Conservation (phyloP, 1,140 invertebrate species). For the Drosophila hydei region DNA sequence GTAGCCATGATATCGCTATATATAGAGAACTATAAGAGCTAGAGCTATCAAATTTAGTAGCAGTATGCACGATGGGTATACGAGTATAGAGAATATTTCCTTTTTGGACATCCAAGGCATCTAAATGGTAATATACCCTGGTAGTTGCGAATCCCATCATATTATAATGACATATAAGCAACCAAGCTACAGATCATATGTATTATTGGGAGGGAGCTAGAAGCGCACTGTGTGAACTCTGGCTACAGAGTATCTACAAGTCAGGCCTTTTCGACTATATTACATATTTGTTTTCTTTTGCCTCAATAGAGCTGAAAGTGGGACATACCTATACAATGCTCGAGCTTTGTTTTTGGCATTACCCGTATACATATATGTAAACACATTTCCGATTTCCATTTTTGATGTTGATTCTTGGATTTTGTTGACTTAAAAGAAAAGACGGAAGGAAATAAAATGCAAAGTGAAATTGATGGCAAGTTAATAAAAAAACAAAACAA, state of each 20-base stretch:
- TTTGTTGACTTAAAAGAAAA: slow-evolving; percentile 3
- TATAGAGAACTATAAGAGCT: not conserved
- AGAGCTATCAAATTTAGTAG: too few relatives aligned
- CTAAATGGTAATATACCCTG: not conserved
- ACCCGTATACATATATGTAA: slow-evolving; percentile 19
- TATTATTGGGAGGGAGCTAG: too few relatives aligned
- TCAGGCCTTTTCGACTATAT: not conserved
- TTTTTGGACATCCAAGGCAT: too few relatives aligned
- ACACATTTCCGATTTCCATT: slow-evolving; percentile 69
- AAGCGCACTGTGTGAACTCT: not conserved
- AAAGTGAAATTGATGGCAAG: slow-evolving; percentile 46
- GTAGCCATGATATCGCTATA: not conserved
- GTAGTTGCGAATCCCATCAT: not conserved
- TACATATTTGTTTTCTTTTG: slow-evolving; percentile 4
- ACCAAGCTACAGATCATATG: not conserved
- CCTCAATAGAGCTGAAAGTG: not conserved
- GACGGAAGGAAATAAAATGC: slow-evolving; percentile 22
- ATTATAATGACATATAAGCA: too few relatives aligned
- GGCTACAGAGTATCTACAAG: not conserved
- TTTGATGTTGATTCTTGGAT: slow-evolving; percentile 34
- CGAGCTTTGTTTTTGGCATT: slow-evolving; percentile 19
- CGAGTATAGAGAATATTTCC: too few relatives aligned
- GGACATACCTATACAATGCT: not conserved
- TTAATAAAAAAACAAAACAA: not conserved
- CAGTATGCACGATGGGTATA: too few relatives aligned